Conservation (phyloP, 2,113 vertebrate species). For the Misgurnus mizolepis region DNA sequence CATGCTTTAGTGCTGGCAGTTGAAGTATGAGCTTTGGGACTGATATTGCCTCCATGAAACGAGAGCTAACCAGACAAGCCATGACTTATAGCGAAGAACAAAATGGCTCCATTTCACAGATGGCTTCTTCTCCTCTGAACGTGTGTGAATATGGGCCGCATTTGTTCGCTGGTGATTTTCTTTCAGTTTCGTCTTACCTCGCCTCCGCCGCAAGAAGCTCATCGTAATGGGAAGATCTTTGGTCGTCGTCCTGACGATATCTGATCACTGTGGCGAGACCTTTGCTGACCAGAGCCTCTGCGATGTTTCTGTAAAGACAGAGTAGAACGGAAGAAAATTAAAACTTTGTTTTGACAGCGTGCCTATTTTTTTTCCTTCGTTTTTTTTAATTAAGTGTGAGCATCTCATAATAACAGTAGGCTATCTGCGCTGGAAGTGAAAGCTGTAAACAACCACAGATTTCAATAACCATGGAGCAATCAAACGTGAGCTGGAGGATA, state of each 20-base stretch:
- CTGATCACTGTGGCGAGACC: constrained; percentile 92
- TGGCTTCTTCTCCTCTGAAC: not conserved
- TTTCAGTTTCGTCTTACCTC: constrained; percentile 75
- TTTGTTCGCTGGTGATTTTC: not conserved
- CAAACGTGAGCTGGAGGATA: no score
- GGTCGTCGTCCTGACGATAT: constrained; percentile 95
- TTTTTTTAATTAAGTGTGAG: not conserved
- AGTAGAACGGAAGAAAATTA: not conserved
- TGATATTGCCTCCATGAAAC: constrained; percentile 32
- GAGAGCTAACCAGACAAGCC: constrained; percentile 29
- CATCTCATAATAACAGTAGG: no score
- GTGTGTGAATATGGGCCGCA: not conserved
- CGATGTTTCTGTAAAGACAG: constrained; percentile 84
- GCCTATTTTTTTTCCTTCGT: no score
- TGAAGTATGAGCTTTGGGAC: constrained; percentile 21
- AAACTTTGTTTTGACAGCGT: no score
- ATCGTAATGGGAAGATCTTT: constrained; percentile 94
- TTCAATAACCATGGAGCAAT: no score
- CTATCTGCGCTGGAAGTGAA: no score
- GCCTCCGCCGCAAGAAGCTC: constrained; percentile 93
- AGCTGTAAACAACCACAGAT: no score
- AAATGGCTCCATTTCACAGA: constrained; percentile 10
- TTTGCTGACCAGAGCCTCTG: constrained; percentile 95
- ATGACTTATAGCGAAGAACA: constrained; percentile 22
- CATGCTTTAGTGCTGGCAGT: constrained; percentile 56